Evolutionary conservation across 30 jellyfish, hydroid and myxozoan species (phyloP).

Genomic region (Chironex yamaguchii): DNA sequence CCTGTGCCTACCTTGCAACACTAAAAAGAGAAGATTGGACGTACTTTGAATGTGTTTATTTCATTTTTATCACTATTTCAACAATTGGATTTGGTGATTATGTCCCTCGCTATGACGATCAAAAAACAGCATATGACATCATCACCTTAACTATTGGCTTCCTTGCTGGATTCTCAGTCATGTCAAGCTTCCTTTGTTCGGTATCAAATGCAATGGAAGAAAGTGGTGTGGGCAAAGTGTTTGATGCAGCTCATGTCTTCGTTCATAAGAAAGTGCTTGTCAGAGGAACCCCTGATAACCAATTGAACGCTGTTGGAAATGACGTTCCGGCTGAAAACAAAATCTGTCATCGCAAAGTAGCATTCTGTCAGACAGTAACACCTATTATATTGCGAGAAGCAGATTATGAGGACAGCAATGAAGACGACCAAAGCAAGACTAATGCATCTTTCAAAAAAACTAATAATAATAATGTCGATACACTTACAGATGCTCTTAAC

Average conservation of each 20-base stretch:
- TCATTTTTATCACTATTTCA: constrained; percentile 48
- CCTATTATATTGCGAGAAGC: no score
- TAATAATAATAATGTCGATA: no score
- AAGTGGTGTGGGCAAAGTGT: constrained; percentile 23
- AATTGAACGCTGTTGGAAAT: no score
- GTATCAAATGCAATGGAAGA: constrained; percentile 62
- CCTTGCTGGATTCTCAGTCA: constrained; percentile 52
- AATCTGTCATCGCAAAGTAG: no score
- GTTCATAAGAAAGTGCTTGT: no score
- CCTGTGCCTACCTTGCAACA: constrained; percentile 39
- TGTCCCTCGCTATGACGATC: constrained; percentile 37
- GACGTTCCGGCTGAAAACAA: no score
- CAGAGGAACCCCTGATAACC: no score
- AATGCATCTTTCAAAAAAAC: no score
- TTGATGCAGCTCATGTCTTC: constrained; percentile 5
- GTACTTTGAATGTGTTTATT: constrained; percentile 59
- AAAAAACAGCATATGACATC: constrained; percentile 44
- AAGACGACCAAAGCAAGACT: no score
- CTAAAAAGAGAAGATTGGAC: constrained; percentile 64
- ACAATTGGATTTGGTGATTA: constrained; percentile 77
- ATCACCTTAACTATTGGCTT: constrained; percentile 32
- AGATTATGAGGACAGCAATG: no score
- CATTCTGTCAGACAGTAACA: no score
- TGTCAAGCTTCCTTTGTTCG: constrained; percentile 64
- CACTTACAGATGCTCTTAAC: no score